Conservation (phyloP, 2,113 vertebrate species). For the Pedetes capensis region DNA sequence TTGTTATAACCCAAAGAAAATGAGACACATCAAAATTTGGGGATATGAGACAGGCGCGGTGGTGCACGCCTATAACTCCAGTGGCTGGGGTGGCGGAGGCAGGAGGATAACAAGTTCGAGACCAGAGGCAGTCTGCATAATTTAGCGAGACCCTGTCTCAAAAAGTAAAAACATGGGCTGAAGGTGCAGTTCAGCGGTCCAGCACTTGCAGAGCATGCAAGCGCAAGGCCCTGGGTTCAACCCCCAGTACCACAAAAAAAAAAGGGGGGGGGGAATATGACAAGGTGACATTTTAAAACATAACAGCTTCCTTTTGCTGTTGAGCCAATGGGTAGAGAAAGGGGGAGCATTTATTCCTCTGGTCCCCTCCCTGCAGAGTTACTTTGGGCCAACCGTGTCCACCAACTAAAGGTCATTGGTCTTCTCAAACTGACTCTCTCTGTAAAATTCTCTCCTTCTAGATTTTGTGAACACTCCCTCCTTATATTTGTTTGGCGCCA, state of each 20-base stretch:
- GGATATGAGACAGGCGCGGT: too few species aligned
- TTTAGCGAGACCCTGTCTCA: too few species aligned
- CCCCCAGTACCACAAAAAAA: too few species aligned
- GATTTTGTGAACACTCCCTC: not conserved
- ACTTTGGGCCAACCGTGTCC: not conserved
- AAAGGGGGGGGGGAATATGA: too few species aligned
- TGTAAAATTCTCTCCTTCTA: not conserved
- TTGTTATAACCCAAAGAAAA: not conserved
- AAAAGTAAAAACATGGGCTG: too few species aligned
- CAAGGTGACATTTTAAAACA: not conserved
- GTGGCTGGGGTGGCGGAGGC: too few species aligned
- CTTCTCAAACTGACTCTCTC: not conserved
- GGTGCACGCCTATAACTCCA: too few species aligned
- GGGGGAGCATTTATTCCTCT: not conserved
- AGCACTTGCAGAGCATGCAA: too few species aligned
- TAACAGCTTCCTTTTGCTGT: not conserved
- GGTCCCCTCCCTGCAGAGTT: not conserved
- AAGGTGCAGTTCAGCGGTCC: too few species aligned
- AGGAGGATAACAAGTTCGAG: too few species aligned
- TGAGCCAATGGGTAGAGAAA: not conserved
- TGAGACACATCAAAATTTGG: not conserved
- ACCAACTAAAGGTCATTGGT: not conserved
- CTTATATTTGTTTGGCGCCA: not conserved
- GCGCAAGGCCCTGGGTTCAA: too few species aligned
- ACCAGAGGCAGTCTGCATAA: too few species aligned